Evolutionary conservation across 1,140 invertebrate genomes (phyloP).

Genomic region (Pseudomyrmex dendroicus): DNA sequence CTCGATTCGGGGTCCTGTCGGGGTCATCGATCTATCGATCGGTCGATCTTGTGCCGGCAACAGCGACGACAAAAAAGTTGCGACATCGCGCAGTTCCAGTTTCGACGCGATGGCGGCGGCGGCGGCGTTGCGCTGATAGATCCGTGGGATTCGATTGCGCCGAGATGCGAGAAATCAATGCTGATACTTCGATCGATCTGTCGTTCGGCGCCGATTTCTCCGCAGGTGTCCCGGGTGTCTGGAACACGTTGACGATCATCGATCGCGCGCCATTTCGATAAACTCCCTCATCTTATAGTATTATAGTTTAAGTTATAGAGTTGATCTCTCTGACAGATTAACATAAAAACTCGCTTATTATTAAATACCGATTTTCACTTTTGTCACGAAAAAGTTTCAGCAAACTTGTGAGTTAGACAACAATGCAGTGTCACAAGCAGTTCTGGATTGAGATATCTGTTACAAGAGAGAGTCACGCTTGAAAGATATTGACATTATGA

Average conservation of each 20-base stretch:
- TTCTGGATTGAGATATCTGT: not conserved
- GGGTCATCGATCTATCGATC: constrained; percentile 64
- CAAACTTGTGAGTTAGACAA: not conserved
- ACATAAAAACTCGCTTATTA: constrained; percentile 22
- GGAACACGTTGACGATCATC: constrained; percentile 53
- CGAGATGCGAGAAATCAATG: constrained; percentile 63
- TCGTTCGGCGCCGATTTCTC: constrained; percentile 70
- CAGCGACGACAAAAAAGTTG: constrained; percentile 50
- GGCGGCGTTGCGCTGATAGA: constrained; percentile 45
- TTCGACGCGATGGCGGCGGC: constrained; percentile 39
- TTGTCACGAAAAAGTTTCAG: not conserved
- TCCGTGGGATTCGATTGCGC: constrained; percentile 53
- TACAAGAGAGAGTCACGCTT: not conserved
- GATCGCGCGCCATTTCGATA: constrained; percentile 68
- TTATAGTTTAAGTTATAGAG: constrained; percentile 11
- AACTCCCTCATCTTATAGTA: constrained; percentile 24
- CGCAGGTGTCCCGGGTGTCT: constrained; percentile 65
- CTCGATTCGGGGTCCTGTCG: constrained; percentile 24
- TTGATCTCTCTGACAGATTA: constrained; percentile 45
- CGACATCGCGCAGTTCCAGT: constrained; percentile 49
- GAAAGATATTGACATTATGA: not conserved
- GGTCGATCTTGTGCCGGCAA: constrained; percentile 34
- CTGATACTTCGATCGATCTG: constrained; percentile 65
- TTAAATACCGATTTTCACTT: constrained; percentile 13
- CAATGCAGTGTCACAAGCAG: not conserved